Base-by-base conservation (phyloP, 2,797 vertebrate genomes). In the Rhynchotus rufescens region DNA sequence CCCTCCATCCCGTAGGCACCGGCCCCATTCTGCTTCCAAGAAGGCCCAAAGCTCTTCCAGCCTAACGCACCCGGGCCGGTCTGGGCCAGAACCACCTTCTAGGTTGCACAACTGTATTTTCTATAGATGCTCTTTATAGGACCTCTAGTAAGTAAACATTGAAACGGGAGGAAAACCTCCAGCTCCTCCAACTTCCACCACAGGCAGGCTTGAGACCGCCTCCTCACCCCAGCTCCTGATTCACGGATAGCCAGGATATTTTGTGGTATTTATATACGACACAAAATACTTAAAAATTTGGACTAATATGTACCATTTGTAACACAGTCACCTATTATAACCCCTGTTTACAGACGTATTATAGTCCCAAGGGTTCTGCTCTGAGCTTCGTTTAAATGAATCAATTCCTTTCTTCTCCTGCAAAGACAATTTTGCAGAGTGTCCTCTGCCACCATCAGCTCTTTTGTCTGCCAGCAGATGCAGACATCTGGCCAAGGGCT, bases 141-240 rank as follows among this genome's bases (percentile, higher is more conserved):
- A 84, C 42, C 15, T 56, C 56, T 75, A 85, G 19, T 13, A 67
- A 67, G 88, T 72, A 78, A 88, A 79, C 60, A 95, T 45, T 89
- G 76, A 65, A 84, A 61, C 6, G 15, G 1, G 2, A 86, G 20
- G 23, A 74, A 80, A 89, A 84, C 28, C 34, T 64, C 36, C 67
- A 85, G 23, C 22, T 90, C 86, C 85, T 66, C 23, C 64, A 76
- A 17, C 40, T 71, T 51, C 71, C 47, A 80, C 49, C 22, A 54
- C 8, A 57, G 56, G 44, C 67, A 90, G 61, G 26, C 68, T 85
- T 45, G 56, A 90, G 81, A 22, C 62, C 40, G 76, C 42, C 57
- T 64, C 67, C 88, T 65, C 54, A 34, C 28, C 20, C 22, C 68
- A 67, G 68, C 23, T 85, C 59, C 72, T 3, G 7, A 80, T 14